Evolutionary conservation across 2,888 invertebrate species (phyloP), one percentile per base, ranked within the genome.

Genomic region (Tetramorium bicarinatum): DNA sequence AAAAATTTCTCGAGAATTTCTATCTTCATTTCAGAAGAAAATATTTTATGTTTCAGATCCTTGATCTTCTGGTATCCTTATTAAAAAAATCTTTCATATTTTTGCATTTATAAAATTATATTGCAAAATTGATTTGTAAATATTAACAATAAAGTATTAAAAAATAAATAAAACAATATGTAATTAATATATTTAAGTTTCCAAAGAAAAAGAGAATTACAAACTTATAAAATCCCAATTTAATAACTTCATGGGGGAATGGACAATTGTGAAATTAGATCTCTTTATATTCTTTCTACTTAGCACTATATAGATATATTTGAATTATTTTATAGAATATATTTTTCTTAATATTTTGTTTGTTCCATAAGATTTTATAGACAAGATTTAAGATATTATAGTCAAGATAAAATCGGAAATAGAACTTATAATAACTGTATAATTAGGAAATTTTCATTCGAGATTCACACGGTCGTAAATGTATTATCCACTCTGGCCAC

Each of bases 21-120:
- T 21, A 3, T 75, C 1, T 64, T 64, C 41, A 29, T 76, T 76
- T 62, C 1, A 44, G n/a, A 18, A 61, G 15, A 47, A 44, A 61
- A 44, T n/a, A 1, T 34, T 15, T 75, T 34, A 7, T 18, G 3
- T 52, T 64, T 38, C 25, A 66, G 49, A 41, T n/a, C 18, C 15
- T 41, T 72, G 9, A 49, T 66, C 18, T 49, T 66, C 25, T 4
- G 15, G 3, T 34, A 11, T 61, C 3, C 21, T 75, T 62, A 15
- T 21, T 6, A 11, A 49, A 34, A 8, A 25, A n/a, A 2, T 67
- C 49, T 67, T 47, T 6, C 7, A 25, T 3, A 2, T 49, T 13
- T 66, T 66, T 66, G 3, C 41, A 52, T 64, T 11, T 11, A 25
- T 21, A 11, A 52, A 61, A 61, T 21, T 49, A 2, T 71, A 15